These are phyloP conservation scores for Aphelocoma coerulescens DNA, from an alignment of 2,113 vertebrate species.

Conservation along the genomic window DNA sequence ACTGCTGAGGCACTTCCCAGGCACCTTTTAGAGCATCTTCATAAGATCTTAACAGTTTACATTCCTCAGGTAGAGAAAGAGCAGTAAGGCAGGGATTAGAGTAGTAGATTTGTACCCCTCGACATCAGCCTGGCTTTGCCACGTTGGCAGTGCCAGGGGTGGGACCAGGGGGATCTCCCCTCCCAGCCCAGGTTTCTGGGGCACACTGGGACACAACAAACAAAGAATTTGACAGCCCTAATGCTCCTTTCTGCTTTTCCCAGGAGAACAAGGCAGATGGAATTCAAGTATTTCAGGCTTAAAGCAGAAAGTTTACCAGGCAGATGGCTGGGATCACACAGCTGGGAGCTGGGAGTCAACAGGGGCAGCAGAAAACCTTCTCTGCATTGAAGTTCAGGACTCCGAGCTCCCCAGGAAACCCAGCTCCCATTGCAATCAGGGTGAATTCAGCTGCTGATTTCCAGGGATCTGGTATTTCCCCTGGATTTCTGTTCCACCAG, in stretches of 20 bases:
- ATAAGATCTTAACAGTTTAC: neutral
- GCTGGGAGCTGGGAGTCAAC: neutral
- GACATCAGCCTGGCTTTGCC: neutral
- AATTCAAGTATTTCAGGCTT: neutral
- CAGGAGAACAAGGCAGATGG: neutral
- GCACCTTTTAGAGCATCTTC: neutral
- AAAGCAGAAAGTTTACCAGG: neutral
- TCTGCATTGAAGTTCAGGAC: neutral
- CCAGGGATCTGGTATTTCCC: neutral
- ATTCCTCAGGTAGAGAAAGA: neutral
- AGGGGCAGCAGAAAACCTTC: neutral
- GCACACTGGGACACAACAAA: neutral
- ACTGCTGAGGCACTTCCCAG: neutral
- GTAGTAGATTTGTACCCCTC: fast-evolving
- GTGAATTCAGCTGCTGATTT: neutral
- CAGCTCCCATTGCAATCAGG: neutral
- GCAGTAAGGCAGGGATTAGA: neutral
- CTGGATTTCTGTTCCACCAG: neutral
- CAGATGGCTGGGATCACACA: neutral
- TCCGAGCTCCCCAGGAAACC: neutral
- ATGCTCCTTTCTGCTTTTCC: neutral
- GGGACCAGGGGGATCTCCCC: neutral
- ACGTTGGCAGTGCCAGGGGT: neutral
- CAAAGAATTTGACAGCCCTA: neutral
- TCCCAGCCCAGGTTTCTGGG: neutral